Evolutionary conservation across 2,113 vertebrate genomes (phyloP).

Genomic region (Anoplopoma fimbria): DNA sequence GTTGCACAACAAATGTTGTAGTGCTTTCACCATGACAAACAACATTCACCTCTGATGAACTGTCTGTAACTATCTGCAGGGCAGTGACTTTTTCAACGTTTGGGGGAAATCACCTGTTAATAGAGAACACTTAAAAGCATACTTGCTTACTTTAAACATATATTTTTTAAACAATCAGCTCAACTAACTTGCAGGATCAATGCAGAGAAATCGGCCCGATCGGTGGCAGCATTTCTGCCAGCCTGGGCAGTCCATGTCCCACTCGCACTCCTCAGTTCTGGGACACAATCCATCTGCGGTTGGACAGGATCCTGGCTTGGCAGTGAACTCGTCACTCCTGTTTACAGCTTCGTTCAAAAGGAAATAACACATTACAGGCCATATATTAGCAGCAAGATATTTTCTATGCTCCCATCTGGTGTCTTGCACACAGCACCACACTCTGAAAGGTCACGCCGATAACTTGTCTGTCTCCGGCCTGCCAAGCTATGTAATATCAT

Average conservation of each 20-base stretch:
- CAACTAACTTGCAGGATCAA: constrained; percentile 76
- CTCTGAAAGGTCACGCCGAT: constrained; percentile 43
- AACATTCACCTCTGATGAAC: neutral
- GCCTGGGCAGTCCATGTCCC: constrained; percentile 89
- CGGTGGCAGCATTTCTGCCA: constrained; percentile 91
- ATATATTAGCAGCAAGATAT: constrained; percentile 54
- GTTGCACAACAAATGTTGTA: neutral
- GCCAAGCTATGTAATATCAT: constrained; percentile 9
- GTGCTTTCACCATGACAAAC: neutral
- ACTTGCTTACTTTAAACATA: neutral
- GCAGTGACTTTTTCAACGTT: neutral
- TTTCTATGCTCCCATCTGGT: constrained; percentile 63
- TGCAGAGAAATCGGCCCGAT: constrained; percentile 64
- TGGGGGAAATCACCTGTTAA: neutral
- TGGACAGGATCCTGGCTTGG: constrained; percentile 90
- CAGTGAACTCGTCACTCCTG: constrained; percentile 81
- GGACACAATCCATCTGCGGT: constrained; percentile 17
- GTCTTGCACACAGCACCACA: constrained; percentile 48
- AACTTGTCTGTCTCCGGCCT: neutral
- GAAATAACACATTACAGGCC: constrained; percentile 65
- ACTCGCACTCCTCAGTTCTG: constrained; percentile 74
- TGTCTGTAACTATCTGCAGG: neutral
- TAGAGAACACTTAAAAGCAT: neutral
- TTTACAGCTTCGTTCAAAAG: constrained; percentile 83
- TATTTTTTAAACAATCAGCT: neutral